phyloP scores from a whole-genome alignment of 2,113 vertebrate species.

The Amblyopsis rosae region DNA sequence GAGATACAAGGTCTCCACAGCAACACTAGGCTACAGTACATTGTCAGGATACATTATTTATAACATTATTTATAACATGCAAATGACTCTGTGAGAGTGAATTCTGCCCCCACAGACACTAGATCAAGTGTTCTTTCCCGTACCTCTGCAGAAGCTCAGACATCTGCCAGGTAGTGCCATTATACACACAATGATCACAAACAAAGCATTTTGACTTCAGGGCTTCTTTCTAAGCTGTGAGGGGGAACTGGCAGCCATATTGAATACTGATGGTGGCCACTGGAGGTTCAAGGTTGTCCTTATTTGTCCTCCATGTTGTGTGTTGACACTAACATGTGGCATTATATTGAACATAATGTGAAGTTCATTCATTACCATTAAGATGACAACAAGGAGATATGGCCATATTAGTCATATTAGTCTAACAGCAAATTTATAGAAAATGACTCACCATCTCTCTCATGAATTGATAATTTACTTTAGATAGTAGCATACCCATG shows the following conservation, averaged over 20 bases:
- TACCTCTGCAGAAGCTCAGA: slow-evolving; percentile 3
- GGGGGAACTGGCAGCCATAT: background rate
- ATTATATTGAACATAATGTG: too few relatives aligned
- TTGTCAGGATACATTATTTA: background rate
- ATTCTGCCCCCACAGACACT: background rate
- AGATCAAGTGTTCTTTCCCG: background rate
- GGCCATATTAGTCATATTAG: too few relatives aligned
- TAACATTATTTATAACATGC: background rate
- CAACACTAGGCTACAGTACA: background rate
- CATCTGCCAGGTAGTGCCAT: background rate
- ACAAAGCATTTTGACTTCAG: background rate
- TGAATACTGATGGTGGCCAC: background rate
- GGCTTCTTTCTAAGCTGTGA: background rate
- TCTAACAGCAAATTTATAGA: too few relatives aligned
- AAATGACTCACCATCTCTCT: too few relatives aligned
- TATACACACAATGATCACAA: background rate
- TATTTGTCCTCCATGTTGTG: background rate
- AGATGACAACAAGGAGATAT: too few relatives aligned
- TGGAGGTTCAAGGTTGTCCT: background rate
- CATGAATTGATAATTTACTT: too few relatives aligned
- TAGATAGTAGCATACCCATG: too few relatives aligned
- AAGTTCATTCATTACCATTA: too few relatives aligned
- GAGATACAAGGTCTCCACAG: background rate
- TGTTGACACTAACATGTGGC: too few relatives aligned
- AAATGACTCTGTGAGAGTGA: background rate